Percentiles rank a stretch among this genome's conserved stretches.
Evolutionary conservation across 2,888 invertebrate species (phyloP).

Genomic region (Malthinus seriepunctatus): DNA sequence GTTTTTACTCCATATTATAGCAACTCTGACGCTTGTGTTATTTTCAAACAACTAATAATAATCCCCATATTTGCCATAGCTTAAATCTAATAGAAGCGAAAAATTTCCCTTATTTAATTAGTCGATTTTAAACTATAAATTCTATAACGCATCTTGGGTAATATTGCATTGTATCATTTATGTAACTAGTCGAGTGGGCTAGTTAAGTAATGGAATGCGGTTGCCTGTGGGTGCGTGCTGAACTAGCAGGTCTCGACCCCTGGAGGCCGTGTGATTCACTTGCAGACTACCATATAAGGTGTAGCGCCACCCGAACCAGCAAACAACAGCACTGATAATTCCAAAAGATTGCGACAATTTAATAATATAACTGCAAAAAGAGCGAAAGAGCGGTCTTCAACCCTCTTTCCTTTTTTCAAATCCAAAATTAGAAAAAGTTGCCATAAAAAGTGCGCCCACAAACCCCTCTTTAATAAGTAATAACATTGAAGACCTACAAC

Average conservation of each 20-base stretch:
- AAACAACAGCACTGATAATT: slow-evolving; percentile 1
- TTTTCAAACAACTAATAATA: background rate
- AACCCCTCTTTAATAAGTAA: background rate
- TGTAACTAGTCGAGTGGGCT: slow-evolving; percentile 36
- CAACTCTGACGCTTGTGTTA: background rate
- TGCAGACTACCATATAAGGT: slow-evolving; percentile 44
- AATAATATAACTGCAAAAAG: background rate
- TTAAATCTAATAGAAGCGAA: background rate
- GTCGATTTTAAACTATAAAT: slow-evolving; percentile 1
- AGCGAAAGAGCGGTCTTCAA: too few relatives aligned
- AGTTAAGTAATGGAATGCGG: slow-evolving; percentile 42
- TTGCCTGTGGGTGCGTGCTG: slow-evolving; percentile 44
- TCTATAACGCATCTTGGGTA: slow-evolving; percentile 13
- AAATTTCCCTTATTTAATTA: background rate
- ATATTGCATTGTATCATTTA: slow-evolving; percentile 33
- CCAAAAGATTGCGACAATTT: background rate
- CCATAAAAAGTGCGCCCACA: background rate
- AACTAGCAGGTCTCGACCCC: slow-evolving; percentile 37
- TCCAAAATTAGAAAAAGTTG: too few relatives aligned
- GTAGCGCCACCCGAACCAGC: slow-evolving; percentile 44
- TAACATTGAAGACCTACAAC: slow-evolving; percentile 6
- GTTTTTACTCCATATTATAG: too few relatives aligned
- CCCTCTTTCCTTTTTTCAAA: too few relatives aligned
- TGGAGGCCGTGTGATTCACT: slow-evolving; percentile 46
- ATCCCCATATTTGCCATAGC: background rate